Base-by-base conservation (phyloP, 2,113 vertebrate genomes). In the Romanogobio albipinnatus region DNA sequence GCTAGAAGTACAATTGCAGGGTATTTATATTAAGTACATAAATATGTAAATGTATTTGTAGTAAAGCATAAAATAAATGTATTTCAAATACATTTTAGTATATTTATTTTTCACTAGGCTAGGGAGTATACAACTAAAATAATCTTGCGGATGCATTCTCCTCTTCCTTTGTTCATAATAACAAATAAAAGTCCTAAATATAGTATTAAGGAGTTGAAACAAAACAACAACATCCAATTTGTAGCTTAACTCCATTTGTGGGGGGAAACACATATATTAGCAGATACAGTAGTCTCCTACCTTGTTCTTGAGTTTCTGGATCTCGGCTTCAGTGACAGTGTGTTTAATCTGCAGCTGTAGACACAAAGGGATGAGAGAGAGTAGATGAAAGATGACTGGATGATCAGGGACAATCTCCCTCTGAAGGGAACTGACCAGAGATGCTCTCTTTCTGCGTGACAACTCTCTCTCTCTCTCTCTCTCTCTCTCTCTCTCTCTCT, bases 261-360 rank as follows among this genome's bases (percentile, higher is more conserved):
- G 15, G 24, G 49, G 13, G 1, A 3, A 6, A 68, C 68, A 58
- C 51, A 53, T 14, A 19, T 6, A 49, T 13, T 24, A 49, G 59
- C 6, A 76, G 49, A 76, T 33, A 9, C 74, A 11, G 22, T 9
- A 45, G 39, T 9, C 85, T 87, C 97, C 95, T 97, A 99, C 98
- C 98, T 99, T 99, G 82, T 93, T 97, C 92, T 99, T 99, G 82
- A 99, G 95, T 96, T 99, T 99, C 94, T 98, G 97, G 93, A 99
- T 98, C 95, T 99, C 98, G 87, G 98, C 97, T 95, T 99, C 97
- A 76, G 98, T 99, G 92, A 99, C 97, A 70, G 96, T 97, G 93
- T 99, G 98, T 93, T 99, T 99, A 95, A 99, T 97, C 95, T 99
- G 97, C 90, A 99, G 95, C 98, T 99, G 94, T 92, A 87, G 83